phyloP scores from a whole-genome alignment of 1,140 invertebrate species.

The Lamellibrachia luymesi region DNA sequence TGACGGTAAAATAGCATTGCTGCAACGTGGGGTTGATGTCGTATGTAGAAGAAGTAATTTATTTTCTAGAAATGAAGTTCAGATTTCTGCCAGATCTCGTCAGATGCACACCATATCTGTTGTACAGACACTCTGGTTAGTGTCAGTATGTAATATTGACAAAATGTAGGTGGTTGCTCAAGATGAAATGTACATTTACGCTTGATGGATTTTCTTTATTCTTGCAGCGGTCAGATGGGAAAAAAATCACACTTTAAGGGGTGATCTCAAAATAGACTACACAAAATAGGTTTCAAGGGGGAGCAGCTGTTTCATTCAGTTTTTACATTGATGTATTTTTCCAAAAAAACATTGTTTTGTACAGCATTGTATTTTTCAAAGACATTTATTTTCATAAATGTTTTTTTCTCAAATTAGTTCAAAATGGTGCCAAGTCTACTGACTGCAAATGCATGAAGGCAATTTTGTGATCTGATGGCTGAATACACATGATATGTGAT shows the following conservation, averaged over 20 bases:
- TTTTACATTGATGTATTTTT: no score
- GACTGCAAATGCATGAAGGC: no score
- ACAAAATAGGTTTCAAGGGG: background rate
- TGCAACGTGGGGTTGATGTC: background rate
- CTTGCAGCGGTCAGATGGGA: background rate
- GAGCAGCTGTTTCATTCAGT: no score
- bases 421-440: no score
- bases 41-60: background rate
- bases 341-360: no score
- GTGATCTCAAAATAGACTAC: background rate
- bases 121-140: background rate
- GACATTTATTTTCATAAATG: no score
- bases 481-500: no score
- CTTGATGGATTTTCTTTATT: background rate
- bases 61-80: background rate
- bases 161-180: background rate
- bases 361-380: no score
- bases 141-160: background rate
- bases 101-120: background rate
- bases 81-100: background rate
- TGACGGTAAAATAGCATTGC: background rate
- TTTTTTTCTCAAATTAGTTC: no score
- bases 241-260: background rate
- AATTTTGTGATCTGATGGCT: no score
- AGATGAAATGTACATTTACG: background rate